A percentile compares a stretch with the other conserved stretches of the same genome.
These are phyloP conservation scores for Elegia similella DNA, from an alignment of 2,888 invertebrate species.

Conservation along the genomic window DNA sequence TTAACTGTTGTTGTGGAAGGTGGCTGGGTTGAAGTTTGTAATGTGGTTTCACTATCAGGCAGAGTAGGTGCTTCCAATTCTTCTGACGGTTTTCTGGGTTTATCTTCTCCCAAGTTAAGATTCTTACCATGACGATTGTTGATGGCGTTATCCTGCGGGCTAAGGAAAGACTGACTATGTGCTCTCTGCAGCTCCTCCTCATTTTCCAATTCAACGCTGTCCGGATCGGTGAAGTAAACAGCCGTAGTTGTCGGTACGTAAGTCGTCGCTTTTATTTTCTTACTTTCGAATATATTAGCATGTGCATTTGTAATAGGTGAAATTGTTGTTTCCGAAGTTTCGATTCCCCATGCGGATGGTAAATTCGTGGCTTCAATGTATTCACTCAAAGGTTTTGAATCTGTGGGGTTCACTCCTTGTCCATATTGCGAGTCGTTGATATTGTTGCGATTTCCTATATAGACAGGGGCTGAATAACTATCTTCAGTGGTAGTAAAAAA, in stretches of 20 bases:
- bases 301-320: constrained; percentile 49
- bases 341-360: constrained; percentile 71
- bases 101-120: constrained; percentile 46
- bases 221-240: constrained; percentile 65
- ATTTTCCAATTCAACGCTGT: constrained; percentile 75
- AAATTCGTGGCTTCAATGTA: constrained; percentile 69
- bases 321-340: constrained; percentile 50
- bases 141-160: constrained; percentile 76
- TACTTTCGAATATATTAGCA: constrained; percentile 63
- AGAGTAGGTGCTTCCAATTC: constrained; percentile 68
- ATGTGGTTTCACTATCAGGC: constrained; percentile 46
- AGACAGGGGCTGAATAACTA: constrained; percentile 54
- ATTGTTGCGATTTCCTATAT: constrained; percentile 73
- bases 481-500: constrained; percentile 49
- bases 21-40: constrained; percentile 50
- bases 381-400: constrained; percentile 72
- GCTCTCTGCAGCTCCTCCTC: constrained; percentile 85
- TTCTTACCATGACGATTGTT: constrained; percentile 61
- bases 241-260: constrained; percentile 52
- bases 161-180: constrained; percentile 86
- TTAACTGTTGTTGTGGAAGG: constrained; percentile 44
- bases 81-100: constrained; percentile 57
- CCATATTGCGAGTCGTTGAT: constrained; percentile 69
- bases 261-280: constrained; percentile 57
- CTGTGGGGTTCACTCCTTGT: constrained; percentile 59